Base-by-base conservation (phyloP, 2,797 vertebrate genomes). In the Sebastes nivosus region DNA sequence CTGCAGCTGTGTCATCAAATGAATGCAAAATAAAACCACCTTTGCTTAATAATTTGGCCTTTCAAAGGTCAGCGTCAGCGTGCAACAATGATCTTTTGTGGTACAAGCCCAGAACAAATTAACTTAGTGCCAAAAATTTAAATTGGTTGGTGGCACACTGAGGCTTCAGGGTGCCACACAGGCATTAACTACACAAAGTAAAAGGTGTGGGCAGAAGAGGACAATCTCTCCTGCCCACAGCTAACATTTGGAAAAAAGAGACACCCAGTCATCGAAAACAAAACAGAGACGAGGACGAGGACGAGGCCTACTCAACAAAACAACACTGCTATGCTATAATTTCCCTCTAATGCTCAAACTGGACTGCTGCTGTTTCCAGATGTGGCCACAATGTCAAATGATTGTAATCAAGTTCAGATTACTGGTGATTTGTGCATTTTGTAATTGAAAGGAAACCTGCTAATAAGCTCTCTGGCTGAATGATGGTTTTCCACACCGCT, bases 71-170 rank as follows among this genome's bases (percentile, higher is more conserved):
- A 87, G 76, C 77, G 84, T 80, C 81, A 79, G 29, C 32, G 32
- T 68, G 67, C 57, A 75, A 88, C 74, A 89, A 83, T 81, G 57
- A 82, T 84, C 82, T 86, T 89, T 87, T 87, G 73, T 87, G 72
- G 38, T 64, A 71, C 76, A 87, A 88, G 80, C 66, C 61, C 57
- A 57, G 79, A 88, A 75, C 75, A 80, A 83, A 92, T 90, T 82
- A 85, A 82, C 73, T 66, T 76, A n/a, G 61, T 80, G 65, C 64
- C 75, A 83, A 78, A 78, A 76, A 74, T 81, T 79, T 55, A 77
- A 87, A 90, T 89, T 84, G 77, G 71, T 75, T 74, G 73, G 72
- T 81, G 64, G 71, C 29, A 2, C 42, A 69, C 60, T 60, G 18
- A 79, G 77, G 80, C 80, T 76, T 87, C 55, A 75, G 74, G 78